Evolutionary conservation across 1,140 invertebrate species (phyloP), one percentile per base, ranked within the genome.

Genomic region (Hyles euphorbiae): DNA sequence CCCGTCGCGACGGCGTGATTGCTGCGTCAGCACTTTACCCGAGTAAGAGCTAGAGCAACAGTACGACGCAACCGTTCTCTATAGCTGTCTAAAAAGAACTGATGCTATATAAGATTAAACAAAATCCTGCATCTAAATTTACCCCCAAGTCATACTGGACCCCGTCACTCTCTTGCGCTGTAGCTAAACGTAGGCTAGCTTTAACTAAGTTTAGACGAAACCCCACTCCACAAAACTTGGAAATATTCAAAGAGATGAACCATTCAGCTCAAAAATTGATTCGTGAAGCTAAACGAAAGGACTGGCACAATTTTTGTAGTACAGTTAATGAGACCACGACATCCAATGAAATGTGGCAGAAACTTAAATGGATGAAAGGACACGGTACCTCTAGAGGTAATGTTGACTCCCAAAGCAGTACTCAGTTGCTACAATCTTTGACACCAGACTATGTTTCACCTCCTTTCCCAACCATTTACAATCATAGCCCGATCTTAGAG

Each of bases 111-210:
- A 10, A 53, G 34, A 22, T 22, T 22, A 22, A 22, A 22, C 22
- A 22, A 22, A 22, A 22, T 22, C 22, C 22, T 22, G 22, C 22
- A 22, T 22, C 22, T 7, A 63, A 61, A 47, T 75, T 78, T 63
- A 60, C 34, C 32, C 66, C 69, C n/a, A 70, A 72, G 60, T 34
- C 12, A 6, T 77, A 79, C 52, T 79, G 74, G 70, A 57, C 51
- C 52, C 48, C 55, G 12, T 1, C 33, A 22, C 48, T 74, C 33
- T 79, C 74, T 2, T 40, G 61, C 48, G 12, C 56, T 34, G 66
- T 76, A 5, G 72, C 76, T 6, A 22, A 68, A 34, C 40, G 72
- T 9, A 58, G 76, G 32, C 44, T 74, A 47, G 74, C 74, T 9
- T 34, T 79, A 2, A 48, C 34, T 9, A 52, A 52, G 5, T 71